Base-by-base conservation (phyloP, 2,888 invertebrate genomes). In the Drosophila meridiana region DNA sequence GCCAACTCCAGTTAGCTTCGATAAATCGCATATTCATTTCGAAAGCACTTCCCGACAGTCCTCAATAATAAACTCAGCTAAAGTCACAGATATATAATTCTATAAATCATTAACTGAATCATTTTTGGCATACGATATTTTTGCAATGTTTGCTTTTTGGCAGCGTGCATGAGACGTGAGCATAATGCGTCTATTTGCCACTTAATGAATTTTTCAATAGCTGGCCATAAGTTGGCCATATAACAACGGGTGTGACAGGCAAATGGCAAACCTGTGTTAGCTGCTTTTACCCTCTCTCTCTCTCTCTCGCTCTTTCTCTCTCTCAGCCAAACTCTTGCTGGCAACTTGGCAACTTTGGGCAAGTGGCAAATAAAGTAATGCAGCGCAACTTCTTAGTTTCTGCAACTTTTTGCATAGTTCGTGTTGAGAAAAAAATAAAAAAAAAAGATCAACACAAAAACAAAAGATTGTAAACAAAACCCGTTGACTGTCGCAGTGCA, bases 171-270 rank as follows among this genome's bases (percentile, higher is more conserved):
- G n/a, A 38, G 36, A 55, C 58, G 56, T 57, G 48, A 58, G 52
- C 78, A 88, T 83, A 83, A 88, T 83, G 85, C 88, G 82, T 80
- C 78, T 83, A 78, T 85, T 83, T 86, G 88, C 71, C 86, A 85
- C 86, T 86, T 86, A 88, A 85, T 85, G 85, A 83, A 85, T 82
- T 83, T 78, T 80, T 64, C 70, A 66, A 63, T 55, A 55, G 58
- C 63, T 36, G 53, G 55, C 60, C 52, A 61, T 62, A 67, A 70
- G 62, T 58, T 73, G 72, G 20, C 67, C 71, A 61, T 65, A 63
- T 65, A 63, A 67, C 67, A 40, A 34, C 40, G 47, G 70, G 64
- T 52, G 64, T 53, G 69, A 38, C 48, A 26, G 60, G 68, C 73
- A 84, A 84, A 85, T 85, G 85, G 85, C 62, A 82, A 85, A 85